Percentiles rank a stretch among this genome's conserved stretches.
Evolutionary conservation across 2,113 vertebrate genomes (phyloP).

Genomic region (Platichthys stellatus): DNA sequence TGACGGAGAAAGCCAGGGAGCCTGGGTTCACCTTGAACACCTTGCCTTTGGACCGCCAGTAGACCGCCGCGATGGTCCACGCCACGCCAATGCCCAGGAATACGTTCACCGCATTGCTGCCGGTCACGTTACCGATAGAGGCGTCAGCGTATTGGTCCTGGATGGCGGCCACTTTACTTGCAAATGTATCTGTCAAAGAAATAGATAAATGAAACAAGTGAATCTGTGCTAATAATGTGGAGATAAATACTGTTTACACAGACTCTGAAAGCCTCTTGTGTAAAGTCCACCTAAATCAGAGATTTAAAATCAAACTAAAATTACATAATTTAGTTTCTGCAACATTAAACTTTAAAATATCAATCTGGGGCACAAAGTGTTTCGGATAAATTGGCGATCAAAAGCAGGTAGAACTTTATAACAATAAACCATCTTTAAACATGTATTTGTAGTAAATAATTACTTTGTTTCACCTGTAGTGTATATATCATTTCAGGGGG

Average conservation of each 20-base stretch:
- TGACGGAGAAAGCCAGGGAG: constrained; percentile 87
- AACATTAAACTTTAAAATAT: not conserved
- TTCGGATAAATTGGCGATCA: not conserved
- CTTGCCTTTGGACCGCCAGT: constrained; percentile 82
- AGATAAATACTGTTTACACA: not conserved
- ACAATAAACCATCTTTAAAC: not conserved
- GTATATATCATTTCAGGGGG: too few relatives aligned
- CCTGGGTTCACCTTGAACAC: constrained; percentile 82
- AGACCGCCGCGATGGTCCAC: constrained; percentile 87
- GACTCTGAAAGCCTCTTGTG: too few relatives aligned
- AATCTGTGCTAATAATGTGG: not conserved
- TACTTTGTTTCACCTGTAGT: not conserved
- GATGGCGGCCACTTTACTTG: constrained; percentile 87
- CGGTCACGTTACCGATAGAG: constrained; percentile 88
- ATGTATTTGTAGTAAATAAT: not conserved
- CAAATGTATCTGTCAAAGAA: constrained; percentile 82
- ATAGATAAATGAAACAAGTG: not conserved
- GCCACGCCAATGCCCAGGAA: constrained; percentile 88
- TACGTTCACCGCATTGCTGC: constrained; percentile 88
- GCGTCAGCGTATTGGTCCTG: constrained; percentile 89
- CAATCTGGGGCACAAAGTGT: not conserved
- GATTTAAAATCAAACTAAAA: too few relatives aligned
- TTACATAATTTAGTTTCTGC: too few relatives aligned
- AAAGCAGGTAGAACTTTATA: not conserved
- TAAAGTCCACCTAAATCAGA: too few relatives aligned